A percentile compares a stretch with the other conserved stretches of the same genome.
Conservation (phyloP, 2,797 vertebrate species). For the Vespertilio murinus region DNA sequence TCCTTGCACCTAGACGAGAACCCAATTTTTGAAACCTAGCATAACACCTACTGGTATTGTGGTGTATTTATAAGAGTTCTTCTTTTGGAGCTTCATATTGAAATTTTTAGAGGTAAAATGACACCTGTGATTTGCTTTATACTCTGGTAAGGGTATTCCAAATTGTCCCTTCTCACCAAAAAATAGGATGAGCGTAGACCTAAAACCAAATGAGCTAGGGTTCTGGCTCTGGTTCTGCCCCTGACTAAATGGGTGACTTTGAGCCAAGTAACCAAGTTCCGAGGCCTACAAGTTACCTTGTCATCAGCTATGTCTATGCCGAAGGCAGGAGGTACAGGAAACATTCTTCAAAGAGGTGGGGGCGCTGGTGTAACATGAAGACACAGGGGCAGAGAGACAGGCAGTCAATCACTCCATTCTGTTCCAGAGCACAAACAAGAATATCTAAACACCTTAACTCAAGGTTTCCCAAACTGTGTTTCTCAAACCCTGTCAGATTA, state of each 20-base stretch:
- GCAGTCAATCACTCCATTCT: not conserved
- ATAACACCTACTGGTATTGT: not conserved
- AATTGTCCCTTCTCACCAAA: not conserved
- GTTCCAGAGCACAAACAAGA: not conserved
- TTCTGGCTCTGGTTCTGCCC: conserved; percentile 7
- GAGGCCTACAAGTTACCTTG: conserved; percentile 36
- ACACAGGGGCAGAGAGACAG: not conserved
- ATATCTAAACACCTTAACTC: not conserved
- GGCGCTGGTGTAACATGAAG: not conserved
- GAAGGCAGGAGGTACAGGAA: conserved; percentile 4
- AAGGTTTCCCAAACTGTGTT: not conserved
- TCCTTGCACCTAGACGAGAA: not conserved
- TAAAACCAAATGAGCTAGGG: not conserved
- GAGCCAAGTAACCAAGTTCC: conserved; percentile 16
- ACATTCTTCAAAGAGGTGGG: not conserved
- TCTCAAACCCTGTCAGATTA: not conserved
- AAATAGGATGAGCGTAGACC: not conserved
- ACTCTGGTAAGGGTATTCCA: not conserved
- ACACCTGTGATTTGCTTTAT: not conserved
- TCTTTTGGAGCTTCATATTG: not conserved
- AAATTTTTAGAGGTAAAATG: conserved; percentile 42
- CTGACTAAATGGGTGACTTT: not conserved
- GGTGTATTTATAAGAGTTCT: conserved; percentile 8
- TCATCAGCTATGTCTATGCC: not conserved
- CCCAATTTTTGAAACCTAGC: not conserved